Base-by-base conservation (phyloP, 1,140 invertebrate species). In the Diabrotica virgifera region DNA sequence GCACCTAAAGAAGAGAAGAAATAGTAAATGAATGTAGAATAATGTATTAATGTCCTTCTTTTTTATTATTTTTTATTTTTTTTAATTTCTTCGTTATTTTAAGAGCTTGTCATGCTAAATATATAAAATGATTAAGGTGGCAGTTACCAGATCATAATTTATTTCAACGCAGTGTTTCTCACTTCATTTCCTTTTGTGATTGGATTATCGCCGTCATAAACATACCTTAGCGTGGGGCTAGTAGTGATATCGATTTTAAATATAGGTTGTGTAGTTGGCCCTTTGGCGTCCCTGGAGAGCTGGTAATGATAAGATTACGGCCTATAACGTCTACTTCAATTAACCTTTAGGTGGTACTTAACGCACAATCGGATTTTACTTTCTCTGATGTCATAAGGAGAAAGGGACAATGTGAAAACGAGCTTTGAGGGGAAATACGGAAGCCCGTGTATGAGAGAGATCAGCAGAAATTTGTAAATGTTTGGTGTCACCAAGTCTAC, bases 261-360 rank as follows among this genome's bases (percentile, higher is more conserved):
- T 55, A 55, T 36, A 55, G 35, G 53, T 24, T 24, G 24, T 55
- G 13, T 55, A 14, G 53, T 55, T 55, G 53, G 13, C 35, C 24
- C 53, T 36, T 24, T 36, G 13, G 24, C 12, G 24, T 14, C 53
- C 35, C 11, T 55, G 3, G 8, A 46, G 40, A 46, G 8, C 40
- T n/a, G n/a, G 40, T 55, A 55, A 36, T 55, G 24, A 55, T 55
- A 55, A 55, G 13, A 55, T 55, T 55, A 55, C 24, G 53, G 13
- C 24, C 35, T 36, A 24, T 55, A 55, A 55, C 24, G 24, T 24
- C 13, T 10, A 55, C 13, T 55, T 35, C 11, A 55, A 55, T 55
- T 55, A 55, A 55, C 35, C 53, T 36, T 10, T 55, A 55, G 35
- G 10, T 24, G 53, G 53, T 46, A 46, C 40, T 46, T 46, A 46